Evolutionary conservation across 2,888 invertebrate genomes (phyloP).

Genomic region (Zygogramma bicolorata): DNA sequence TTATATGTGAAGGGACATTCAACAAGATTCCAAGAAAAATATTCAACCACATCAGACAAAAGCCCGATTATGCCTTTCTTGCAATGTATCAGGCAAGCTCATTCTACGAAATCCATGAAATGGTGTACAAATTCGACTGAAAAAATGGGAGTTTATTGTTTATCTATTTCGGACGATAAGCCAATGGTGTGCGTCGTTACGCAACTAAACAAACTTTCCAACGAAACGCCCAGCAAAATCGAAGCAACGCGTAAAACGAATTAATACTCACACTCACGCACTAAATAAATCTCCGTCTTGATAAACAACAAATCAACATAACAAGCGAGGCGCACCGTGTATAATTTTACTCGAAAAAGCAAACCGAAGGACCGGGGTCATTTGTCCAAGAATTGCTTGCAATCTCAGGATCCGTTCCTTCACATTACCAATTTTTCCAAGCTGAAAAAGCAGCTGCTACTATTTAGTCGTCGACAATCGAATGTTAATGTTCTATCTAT

Average conservation of each 20-base stretch:
- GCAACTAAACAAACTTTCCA: background rate
- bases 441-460: too few species aligned
- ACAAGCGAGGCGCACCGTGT: constrained; percentile 19
- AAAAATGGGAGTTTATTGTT: background rate
- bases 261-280: constrained; percentile 12
- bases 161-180: background rate
- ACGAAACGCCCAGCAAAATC: background rate
- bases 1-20: too few species aligned
- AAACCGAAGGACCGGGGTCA: constrained; percentile 17
- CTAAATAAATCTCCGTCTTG: constrained; percentile 14
- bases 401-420: too few species aligned
- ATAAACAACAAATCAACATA: constrained; percentile 31
- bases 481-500: constrained; percentile 29
- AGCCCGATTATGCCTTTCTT: too few species aligned
- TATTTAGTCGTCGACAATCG: constrained; percentile 2
- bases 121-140: too few species aligned
- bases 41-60: too few species aligned
- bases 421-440: too few species aligned
- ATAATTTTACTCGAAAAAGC: constrained; percentile 20
- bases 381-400: too few species aligned
- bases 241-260: constrained; percentile 7
- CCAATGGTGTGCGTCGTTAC: background rate
- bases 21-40: too few species aligned
- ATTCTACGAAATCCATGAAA: too few species aligned
- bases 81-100: too few species aligned